A percentile compares a stretch with the other conserved stretches of the same genome.
Evolutionary conservation across 2,888 invertebrate species (phyloP).

Genomic region (Cryptus armator): DNA sequence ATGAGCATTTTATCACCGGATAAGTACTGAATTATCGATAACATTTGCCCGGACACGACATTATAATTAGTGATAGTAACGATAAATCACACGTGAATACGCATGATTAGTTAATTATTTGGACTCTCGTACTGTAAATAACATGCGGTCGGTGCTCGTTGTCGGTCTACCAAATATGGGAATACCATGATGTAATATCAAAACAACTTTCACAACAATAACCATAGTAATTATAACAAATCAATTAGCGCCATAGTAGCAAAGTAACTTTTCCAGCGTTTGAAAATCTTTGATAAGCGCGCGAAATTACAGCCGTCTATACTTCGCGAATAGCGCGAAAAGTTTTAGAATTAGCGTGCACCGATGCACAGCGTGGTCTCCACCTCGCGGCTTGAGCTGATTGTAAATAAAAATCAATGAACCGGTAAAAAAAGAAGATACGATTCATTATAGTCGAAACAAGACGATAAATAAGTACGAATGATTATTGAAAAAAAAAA

Average conservation of each 20-base stretch:
- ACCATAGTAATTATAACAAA: neutral
- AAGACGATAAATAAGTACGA: neutral
- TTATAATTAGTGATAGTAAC: too few relatives aligned
- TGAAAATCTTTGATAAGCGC: constrained; percentile 6
- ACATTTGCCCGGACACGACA: too few relatives aligned
- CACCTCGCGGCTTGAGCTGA: neutral
- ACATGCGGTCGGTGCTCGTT: too few relatives aligned
- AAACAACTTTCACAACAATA: neutral
- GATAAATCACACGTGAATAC: too few relatives aligned
- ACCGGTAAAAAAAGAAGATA: neutral
- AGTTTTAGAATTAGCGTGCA: neutral
- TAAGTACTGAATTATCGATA: too few relatives aligned
- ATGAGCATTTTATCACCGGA: neutral
- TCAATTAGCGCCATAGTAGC: too few relatives aligned
- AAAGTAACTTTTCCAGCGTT: neutral
- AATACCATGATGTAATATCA: neutral
- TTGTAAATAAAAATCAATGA: constrained; percentile 42
- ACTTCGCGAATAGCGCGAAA: neutral
- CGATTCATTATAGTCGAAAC: neutral
- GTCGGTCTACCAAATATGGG: neutral
- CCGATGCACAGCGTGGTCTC: neutral
- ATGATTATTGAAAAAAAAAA: neutral
- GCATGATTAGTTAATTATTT: too few relatives aligned
- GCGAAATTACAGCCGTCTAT: neutral
- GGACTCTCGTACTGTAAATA: too few relatives aligned